phyloP scores from a whole-genome alignment of 2,113 vertebrate species.

The Coptodon bakossiorum region DNA sequence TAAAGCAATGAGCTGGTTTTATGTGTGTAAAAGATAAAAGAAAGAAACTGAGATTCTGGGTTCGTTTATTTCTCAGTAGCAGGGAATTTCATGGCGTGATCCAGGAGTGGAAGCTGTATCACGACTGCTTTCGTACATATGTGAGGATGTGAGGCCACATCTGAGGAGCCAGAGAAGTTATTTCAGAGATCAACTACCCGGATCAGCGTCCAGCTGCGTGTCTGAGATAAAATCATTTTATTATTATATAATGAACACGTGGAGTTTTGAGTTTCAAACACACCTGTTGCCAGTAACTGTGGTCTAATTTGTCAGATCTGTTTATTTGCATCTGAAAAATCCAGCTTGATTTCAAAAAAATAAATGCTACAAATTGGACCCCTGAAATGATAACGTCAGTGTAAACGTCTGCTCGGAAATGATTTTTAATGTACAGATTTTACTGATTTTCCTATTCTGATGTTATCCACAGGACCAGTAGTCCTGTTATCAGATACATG shows the following conservation, averaged over 20 bases:
- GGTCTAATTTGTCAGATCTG: neutral
- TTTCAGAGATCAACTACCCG: neutral
- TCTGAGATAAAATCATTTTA: neutral
- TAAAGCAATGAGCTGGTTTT: neutral
- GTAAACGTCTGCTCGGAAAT: neutral
- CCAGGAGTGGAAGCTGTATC: neutral
- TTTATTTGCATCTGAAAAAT: neutral
- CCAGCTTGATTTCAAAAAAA: neutral
- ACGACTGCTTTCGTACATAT: accelerated
- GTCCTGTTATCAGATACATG: neutral
- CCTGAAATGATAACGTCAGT: neutral
- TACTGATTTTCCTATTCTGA: neutral
- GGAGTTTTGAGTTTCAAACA: neutral
- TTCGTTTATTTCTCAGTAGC: neutral
- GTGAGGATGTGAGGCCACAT: neutral
- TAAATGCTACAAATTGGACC: neutral
- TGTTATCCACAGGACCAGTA: neutral
- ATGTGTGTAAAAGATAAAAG: neutral
- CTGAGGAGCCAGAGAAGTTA: neutral
- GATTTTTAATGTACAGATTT: neutral
- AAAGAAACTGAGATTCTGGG: neutral
- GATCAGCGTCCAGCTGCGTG: neutral
- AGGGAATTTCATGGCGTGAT: neutral
- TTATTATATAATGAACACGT: neutral
- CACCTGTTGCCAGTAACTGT: neutral